Evolutionary conservation across 2,113 vertebrate genomes (phyloP), one percentile per base, ranked within the genome.

Genomic region (Pterocles orientalis): DNA sequence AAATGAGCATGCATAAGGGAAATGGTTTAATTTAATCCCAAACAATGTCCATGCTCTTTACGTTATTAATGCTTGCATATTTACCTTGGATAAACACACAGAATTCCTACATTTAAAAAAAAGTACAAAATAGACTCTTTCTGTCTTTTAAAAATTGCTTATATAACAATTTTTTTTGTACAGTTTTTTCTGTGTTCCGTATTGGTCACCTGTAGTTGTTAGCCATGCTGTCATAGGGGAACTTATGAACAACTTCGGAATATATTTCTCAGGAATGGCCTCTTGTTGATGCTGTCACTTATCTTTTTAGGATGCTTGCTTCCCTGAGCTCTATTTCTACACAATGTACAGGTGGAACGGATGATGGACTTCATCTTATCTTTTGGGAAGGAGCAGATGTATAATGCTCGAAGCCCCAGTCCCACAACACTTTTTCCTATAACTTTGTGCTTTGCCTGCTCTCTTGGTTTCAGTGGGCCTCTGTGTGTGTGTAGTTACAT

Each of bases 1-100:
- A 98, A 98, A 98, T 97, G 98, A 98, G 96, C 65, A 14, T 93
- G 96, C 97, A 97, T 97, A 97, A 94, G 72, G 97, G 82, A 80
- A 88, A 97, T 76, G 97, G 97, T 95, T 97, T 96, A 95, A 82
- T 97, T 97, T 98, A 97, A 98, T 98, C 97, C 97, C 93, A 96
- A 80, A 71, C 95, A 65, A 97, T 93, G 97, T 96, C 98, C 94
- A 1, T 82, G 92, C 85, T 94, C 96, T 93, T 93, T 97, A 82
- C 0, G 29, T 85, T 96, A 88, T 92, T 93, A 97, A 86, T 86
- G 92, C 90, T 93, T 88, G 84, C 69, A 73, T 82, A 83, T 95
- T 94, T 97, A 97, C 97, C 83, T 97, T 96, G 89, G 77, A 91
- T 95, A 97, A 97, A 96, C 58, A 89, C 58, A 80, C 24, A 92